phyloP scores from a whole-genome alignment of 2,797 vertebrate species.

The Heteromormyrus szaboi region DNA sequence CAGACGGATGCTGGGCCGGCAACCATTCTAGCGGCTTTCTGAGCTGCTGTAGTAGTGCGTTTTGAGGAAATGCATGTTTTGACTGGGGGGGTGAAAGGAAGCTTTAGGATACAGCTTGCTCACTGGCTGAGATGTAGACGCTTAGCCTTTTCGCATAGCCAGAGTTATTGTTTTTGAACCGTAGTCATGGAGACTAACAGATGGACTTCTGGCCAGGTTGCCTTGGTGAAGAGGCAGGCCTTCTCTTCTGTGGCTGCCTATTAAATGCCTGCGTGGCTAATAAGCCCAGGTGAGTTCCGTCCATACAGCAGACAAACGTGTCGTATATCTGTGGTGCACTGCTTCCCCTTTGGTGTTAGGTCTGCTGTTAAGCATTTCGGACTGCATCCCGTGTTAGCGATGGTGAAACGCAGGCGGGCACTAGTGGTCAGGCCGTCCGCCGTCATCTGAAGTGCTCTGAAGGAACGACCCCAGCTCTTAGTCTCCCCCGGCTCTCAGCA shows the following conservation, averaged over 20 bases:
- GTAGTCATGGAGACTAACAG: slow-evolving; percentile 8
- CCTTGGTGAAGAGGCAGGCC: not conserved
- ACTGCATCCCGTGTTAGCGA: not conserved
- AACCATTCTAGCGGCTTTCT: not conserved
- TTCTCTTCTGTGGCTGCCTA: not conserved
- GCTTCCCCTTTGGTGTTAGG: not conserved
- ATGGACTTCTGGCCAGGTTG: not conserved
- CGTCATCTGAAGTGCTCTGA: not conserved
- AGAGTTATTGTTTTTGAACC: not conserved
- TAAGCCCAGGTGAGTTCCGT: not conserved
- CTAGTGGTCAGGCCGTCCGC: not conserved
- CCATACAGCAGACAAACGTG: not conserved
- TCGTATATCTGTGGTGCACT: not conserved
- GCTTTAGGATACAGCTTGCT: not conserved
- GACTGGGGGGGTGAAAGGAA: not conserved
- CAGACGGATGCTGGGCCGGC: not conserved
- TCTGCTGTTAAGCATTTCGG: not conserved
- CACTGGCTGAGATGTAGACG: not conserved
- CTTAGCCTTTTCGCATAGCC: not conserved
- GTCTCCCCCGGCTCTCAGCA: not conserved
- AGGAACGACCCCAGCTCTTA: not conserved
- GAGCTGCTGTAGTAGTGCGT: not conserved
- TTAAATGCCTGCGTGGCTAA: not conserved
- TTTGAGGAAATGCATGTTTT: not conserved
- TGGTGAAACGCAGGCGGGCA: not conserved